These are phyloP conservation scores for Pristionchus exspectatus DNA, from an alignment of 2,888 invertebrate species.

Conservation along the genomic window DNA sequence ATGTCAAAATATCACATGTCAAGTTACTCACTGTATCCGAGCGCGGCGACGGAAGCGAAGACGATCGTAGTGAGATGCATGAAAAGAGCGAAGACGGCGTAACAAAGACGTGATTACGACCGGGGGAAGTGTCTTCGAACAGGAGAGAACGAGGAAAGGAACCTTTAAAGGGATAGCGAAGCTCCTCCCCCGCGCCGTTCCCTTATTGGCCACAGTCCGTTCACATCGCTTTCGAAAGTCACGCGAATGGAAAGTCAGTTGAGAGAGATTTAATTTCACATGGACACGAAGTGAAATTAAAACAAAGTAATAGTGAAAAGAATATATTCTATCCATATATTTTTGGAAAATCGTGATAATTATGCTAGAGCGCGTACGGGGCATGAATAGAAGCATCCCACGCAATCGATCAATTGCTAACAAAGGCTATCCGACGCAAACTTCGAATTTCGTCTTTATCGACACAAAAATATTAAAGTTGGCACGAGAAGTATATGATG, in stretches of 20 bases:
- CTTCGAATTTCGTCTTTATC: no score
- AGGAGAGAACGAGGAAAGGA: not conserved
- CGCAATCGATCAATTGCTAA: no score
- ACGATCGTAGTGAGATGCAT: conserved; percentile 12
- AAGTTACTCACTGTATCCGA: not conserved
- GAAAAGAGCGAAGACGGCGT: not conserved
- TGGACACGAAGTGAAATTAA: no score
- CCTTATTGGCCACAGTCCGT: not conserved
- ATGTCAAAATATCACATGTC: not conserved
- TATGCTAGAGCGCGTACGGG: no score
- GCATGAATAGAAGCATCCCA: no score
- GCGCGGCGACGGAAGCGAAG: conserved; percentile 45
- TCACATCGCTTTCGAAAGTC: conserved; percentile 30
- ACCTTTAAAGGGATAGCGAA: not conserved
- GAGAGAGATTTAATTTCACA: no score
- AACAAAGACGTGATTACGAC: not conserved
- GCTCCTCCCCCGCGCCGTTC: not conserved
- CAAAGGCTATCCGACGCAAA: no score
- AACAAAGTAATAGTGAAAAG: no score
- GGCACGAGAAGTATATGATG: no score
- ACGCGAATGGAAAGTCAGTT: not conserved
- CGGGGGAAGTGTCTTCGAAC: conserved; percentile 22
- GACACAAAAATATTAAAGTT: no score
- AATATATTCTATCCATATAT: no score
- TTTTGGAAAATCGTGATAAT: no score